A percentile compares a stretch with the other conserved stretches of the same genome.
Conservation (phyloP, 1,140 invertebrate genomes). For the Heliconius congener region DNA sequence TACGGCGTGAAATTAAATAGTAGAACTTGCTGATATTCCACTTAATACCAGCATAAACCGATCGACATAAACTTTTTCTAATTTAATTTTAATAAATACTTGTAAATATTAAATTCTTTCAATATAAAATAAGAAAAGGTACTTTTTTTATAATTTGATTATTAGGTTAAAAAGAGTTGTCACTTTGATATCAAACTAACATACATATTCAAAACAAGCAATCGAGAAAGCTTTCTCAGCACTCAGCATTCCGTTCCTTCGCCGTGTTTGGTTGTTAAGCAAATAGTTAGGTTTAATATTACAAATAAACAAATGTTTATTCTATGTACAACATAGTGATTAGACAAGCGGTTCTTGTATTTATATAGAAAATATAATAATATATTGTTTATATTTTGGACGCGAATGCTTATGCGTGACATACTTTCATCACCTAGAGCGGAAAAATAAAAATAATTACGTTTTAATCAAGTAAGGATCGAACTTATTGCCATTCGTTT, state of each 20-base stretch:
- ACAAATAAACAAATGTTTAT: constrained; percentile 14
- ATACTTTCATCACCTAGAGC: too few species aligned
- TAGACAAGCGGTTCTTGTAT: not conserved
- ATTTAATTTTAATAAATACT: too few species aligned
- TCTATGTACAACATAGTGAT: constrained; percentile 4
- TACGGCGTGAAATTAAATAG: too few species aligned
- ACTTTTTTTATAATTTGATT: not conserved
- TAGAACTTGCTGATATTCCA: too few species aligned
- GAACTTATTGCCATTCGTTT: too few species aligned
- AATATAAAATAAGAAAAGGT: too few species aligned
- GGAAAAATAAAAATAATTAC: too few species aligned
- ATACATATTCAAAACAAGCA: constrained; percentile 7
- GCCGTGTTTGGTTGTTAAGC: constrained; percentile 1
- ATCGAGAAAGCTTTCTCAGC: constrained; percentile 12
- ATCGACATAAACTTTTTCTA: too few species aligned
- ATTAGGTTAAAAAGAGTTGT: not conserved
- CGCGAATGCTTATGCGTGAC: not conserved
- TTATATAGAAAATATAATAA: not conserved
- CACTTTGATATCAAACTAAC: not conserved
- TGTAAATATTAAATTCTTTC: too few species aligned
- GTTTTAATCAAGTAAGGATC: too few species aligned
- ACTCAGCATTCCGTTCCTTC: not conserved
- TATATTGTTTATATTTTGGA: not conserved
- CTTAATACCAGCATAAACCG: too few species aligned
- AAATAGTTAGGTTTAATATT: constrained; percentile 11